These are phyloP conservation scores for Babylonia areolata DNA, from an alignment of 1,140 invertebrate genomes.

Conservation along the genomic window DNA sequence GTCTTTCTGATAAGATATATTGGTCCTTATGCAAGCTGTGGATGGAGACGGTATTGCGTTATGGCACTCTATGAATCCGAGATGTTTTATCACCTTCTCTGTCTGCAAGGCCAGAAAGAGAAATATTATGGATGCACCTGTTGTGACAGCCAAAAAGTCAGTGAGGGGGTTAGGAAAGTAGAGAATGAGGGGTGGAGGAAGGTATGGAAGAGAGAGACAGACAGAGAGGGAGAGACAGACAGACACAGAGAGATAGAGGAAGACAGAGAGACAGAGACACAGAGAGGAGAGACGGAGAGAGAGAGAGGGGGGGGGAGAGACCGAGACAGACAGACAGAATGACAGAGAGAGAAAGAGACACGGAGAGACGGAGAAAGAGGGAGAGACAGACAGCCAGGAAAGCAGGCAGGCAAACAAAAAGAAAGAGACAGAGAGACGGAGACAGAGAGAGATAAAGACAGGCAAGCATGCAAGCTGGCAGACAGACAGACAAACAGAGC, in stretches of 20 bases:
- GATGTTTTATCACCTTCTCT: too few relatives aligned
- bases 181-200: background rate
- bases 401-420: background rate
- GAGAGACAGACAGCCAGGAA: background rate
- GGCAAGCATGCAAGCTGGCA: background rate
- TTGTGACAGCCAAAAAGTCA: too few relatives aligned
- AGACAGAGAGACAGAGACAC: background rate
- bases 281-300: background rate
- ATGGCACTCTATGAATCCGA: too few relatives aligned
- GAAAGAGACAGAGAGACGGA: background rate
- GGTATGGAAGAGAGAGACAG: background rate
- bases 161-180: background rate
- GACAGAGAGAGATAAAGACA: background rate
- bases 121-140: too few relatives aligned
- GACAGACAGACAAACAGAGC: background rate
- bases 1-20: too few relatives aligned
- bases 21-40: too few relatives aligned
- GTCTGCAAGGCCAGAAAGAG: too few relatives aligned
- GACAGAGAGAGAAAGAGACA: background rate
- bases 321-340: background rate
- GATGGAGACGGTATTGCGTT: too few relatives aligned
- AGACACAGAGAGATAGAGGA: background rate
- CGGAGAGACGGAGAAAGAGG: background rate
- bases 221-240: too few relatives aligned
- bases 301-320: background rate